These are phyloP conservation scores for Cydia amplana DNA, from an alignment of 1,140 invertebrate species.

Conservation along the genomic window DNA sequence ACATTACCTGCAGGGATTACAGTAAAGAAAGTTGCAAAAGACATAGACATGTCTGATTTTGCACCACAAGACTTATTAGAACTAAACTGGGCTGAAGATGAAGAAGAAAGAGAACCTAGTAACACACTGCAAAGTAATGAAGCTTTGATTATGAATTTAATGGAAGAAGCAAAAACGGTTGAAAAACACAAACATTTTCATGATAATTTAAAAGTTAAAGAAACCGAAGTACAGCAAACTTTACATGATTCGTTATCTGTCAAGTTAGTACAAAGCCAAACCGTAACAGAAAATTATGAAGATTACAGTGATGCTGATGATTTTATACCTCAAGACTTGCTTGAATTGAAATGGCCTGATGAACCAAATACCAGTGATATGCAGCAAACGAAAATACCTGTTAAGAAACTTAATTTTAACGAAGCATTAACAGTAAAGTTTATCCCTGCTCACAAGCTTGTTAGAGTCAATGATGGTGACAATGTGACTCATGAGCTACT, in stretches of 20 bases:
- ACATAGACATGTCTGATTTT: neutral
- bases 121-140: constrained; percentile 11
- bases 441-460: constrained; percentile 4
- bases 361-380: neutral
- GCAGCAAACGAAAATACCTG: constrained; percentile 3
- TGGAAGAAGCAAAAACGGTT: neutral
- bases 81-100: constrained; percentile 13
- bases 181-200: neutral
- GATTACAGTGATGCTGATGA: neutral
- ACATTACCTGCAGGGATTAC: constrained; percentile 4
- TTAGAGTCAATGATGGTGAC: neutral
- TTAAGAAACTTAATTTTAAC: constrained; percentile 17
- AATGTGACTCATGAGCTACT: neutral
- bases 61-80: constrained; percentile 8
- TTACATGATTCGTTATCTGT: constrained; percentile 11
- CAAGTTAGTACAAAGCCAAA: neutral
- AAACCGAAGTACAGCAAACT: neutral
- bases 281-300: neutral
- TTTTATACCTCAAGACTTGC: constrained; percentile 11
- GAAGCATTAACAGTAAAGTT: constrained; percentile 16
- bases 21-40: neutral
- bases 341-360: constrained; percentile 7
- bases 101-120: neutral
- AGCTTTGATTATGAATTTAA: constrained; percentile 20
- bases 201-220: neutral